Percentiles rank a stretch among this genome's conserved stretches.
These are phyloP conservation scores for Acrobasis consociella DNA, from an alignment of 2,888 invertebrate species.

Conservation along the genomic window DNA sequence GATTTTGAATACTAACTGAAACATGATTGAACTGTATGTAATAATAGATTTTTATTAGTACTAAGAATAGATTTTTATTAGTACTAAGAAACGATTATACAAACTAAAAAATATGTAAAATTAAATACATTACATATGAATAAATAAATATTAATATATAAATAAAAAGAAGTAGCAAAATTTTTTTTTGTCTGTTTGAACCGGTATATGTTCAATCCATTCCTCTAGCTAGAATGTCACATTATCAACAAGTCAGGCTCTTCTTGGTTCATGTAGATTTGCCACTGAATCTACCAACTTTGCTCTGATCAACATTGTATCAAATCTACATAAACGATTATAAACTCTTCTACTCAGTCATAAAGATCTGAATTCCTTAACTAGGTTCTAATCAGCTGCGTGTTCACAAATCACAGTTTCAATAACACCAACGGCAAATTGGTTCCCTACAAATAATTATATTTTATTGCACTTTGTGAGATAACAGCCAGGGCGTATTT, in stretches of 20 bases:
- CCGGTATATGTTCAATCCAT: too few species aligned
- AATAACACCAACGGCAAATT: constrained; percentile 67
- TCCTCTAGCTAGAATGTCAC: too few species aligned
- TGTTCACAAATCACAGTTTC: constrained; percentile 64
- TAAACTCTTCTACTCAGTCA: neutral
- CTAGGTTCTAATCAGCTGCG: constrained; percentile 31
- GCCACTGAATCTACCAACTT: neutral
- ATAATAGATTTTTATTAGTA: too few species aligned
- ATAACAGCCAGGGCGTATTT: constrained; percentile 70
- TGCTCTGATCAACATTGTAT: constrained; percentile 1
- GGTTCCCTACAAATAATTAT: constrained; percentile 76
- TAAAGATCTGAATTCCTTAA: constrained; percentile 4
- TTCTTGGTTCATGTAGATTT: neutral
- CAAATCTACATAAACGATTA: neutral
- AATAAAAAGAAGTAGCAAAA: too few species aligned
- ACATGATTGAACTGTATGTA: too few species aligned
- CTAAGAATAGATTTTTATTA: too few species aligned
- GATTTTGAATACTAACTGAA: too few species aligned
- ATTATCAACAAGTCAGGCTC: neutral
- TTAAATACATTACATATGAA: too few species aligned
- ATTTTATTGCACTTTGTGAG: constrained; percentile 69
- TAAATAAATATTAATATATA: too few species aligned
- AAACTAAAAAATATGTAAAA: too few species aligned
- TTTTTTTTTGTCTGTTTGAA: too few species aligned
- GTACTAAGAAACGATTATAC: too few species aligned